Evolutionary conservation across 2,888 invertebrate species (phyloP).

Genomic region (Idaea straminata): DNA sequence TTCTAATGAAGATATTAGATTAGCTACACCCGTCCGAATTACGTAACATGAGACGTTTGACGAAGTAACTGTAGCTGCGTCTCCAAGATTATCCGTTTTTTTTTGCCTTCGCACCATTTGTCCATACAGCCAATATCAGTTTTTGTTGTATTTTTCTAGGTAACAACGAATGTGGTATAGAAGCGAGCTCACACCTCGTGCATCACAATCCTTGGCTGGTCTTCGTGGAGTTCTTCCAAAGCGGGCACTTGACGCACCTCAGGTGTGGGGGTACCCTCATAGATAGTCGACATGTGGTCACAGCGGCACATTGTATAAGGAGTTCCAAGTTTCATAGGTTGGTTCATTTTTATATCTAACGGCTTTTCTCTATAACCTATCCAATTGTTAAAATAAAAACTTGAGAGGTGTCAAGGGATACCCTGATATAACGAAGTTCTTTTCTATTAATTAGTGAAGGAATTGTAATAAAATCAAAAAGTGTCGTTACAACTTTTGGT

Average conservation of each 20-base stretch:
- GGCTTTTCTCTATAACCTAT: too few relatives aligned
- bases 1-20: too few relatives aligned
- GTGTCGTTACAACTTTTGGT: too few relatives aligned
- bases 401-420: too few relatives aligned
- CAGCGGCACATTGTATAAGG: constrained; percentile 53
- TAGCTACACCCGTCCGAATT: too few relatives aligned
- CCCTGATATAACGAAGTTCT: too few relatives aligned
- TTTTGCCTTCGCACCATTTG: not conserved
- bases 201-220: constrained; percentile 56
- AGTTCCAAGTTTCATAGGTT: constrained; percentile 38
- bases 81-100: too few relatives aligned
- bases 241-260: constrained; percentile 26
- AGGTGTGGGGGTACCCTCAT: constrained; percentile 50
- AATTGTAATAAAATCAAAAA: too few relatives aligned
- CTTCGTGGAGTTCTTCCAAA: constrained; percentile 43
- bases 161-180: constrained; percentile 45
- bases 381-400: too few relatives aligned
- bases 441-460: too few relatives aligned
- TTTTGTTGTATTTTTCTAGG: constrained; percentile 8
- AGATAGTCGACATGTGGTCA: constrained; percentile 41
- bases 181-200: constrained; percentile 43
- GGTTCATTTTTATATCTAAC: constrained; percentile 16
- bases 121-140: not conserved
- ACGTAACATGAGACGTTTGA: too few relatives aligned
- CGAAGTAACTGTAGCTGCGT: too few relatives aligned